Conservation (phyloP, 2,888 invertebrate genomes). For the Unio delphinus region DNA sequence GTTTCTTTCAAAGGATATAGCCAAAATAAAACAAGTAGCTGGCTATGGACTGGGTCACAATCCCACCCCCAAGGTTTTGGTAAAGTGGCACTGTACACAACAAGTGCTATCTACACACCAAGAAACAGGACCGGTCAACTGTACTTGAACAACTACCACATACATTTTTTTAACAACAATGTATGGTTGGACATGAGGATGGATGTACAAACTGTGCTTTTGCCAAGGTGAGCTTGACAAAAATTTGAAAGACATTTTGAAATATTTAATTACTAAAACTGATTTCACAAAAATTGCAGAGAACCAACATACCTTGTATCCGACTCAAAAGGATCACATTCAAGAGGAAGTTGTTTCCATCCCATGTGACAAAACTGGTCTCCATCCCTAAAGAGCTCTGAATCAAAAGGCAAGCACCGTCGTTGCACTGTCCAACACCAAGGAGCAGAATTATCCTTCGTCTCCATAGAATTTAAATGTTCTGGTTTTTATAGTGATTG, state of each 20-base stretch:
- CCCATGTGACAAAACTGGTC: conserved; percentile 54
- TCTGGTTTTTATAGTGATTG: no score
- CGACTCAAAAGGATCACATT: conserved; percentile 3
- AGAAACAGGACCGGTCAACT: no score
- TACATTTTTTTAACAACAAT: no score
- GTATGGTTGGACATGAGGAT: background rate
- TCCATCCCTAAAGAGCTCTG: conserved; percentile 74
- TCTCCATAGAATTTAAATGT: background rate
- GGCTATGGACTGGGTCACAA: no score
- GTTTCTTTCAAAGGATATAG: no score
- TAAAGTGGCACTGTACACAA: no score
- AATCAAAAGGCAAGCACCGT: conserved; percentile 63
- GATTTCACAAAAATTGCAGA: background rate
- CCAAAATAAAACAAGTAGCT: no score
- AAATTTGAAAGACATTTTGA: background rate
- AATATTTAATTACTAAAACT: background rate
- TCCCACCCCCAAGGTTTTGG: no score
- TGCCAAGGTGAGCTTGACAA: background rate
- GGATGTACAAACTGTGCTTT: background rate
- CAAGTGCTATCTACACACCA: no score
- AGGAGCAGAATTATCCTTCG: no score
- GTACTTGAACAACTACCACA: no score
- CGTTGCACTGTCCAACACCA: conserved; percentile 43
- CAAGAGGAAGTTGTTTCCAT: conserved; percentile 41
- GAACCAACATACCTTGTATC: no score